These are phyloP conservation scores for Macrophya alboannulata DNA, from an alignment of 2,888 invertebrate genomes.

Conservation along the genomic window DNA sequence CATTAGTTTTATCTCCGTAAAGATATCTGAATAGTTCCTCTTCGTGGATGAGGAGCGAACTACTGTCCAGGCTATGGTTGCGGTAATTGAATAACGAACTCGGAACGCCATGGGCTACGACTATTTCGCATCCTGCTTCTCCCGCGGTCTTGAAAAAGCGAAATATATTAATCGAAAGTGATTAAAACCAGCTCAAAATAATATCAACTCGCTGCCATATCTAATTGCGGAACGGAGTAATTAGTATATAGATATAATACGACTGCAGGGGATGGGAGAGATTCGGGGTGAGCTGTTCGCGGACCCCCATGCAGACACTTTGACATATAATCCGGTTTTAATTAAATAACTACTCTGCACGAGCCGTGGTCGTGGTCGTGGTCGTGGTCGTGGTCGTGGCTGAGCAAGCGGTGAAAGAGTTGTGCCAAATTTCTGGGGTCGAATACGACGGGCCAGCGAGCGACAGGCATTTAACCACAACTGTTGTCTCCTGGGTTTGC, in stretches of 20 bases:
- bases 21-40: conserved; percentile 46
- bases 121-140: too few relatives aligned
- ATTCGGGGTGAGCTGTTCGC: not conserved
- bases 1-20: conserved; percentile 33
- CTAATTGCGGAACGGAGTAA: conserved; percentile 5
- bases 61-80: too few relatives aligned
- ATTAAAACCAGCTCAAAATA: conserved; percentile 14
- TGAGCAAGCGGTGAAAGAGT: conserved; percentile 53
- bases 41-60: not conserved
- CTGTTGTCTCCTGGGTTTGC: conserved; percentile 73
- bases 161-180: not conserved
- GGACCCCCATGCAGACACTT: conserved; percentile 27
- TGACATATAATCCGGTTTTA: conserved; percentile 77
- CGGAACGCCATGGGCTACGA: not conserved
- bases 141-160: too few relatives aligned
- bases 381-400: not conserved
- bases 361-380: not conserved
- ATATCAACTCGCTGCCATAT: not conserved
- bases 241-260: conserved; percentile 11
- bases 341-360: conserved; percentile 74
- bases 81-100: conserved; percentile 9
- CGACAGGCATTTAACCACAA: conserved; percentile 78
- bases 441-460: conserved; percentile 62
- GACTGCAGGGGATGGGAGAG: not conserved
- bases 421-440: conserved; percentile 56